A percentile compares a stretch with the other conserved stretches of the same genome.
phyloP scores from a whole-genome alignment of 2,113 vertebrate species.

The Phoenicopterus ruber region DNA sequence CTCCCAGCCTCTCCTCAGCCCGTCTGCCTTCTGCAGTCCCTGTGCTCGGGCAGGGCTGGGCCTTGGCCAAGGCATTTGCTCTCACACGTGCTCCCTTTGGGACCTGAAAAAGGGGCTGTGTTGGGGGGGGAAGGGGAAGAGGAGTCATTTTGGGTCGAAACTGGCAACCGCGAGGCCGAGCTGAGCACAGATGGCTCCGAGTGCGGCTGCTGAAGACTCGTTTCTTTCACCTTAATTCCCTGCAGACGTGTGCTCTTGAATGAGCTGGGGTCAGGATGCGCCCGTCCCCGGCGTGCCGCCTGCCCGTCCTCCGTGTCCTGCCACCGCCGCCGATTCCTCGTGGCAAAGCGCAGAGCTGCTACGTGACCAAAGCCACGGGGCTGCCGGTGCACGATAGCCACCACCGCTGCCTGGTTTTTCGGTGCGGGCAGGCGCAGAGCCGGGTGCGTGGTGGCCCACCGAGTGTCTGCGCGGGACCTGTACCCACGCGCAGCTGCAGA shows the following conservation, averaged over 20 bases:
- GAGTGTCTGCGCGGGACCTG: no score
- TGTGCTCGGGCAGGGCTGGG: not conserved
- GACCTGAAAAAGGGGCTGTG: not conserved
- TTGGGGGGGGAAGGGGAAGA: not conserved
- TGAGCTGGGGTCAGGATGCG: fast-evolving
- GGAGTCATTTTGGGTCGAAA: not conserved
- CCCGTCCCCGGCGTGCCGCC: not conserved
- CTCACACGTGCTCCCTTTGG: not conserved
- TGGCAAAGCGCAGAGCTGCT: not conserved
- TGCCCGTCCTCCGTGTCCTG: not conserved
- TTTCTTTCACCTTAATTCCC: not conserved
- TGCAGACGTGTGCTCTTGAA: fast-evolving
- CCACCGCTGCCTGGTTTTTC: fast-evolving
- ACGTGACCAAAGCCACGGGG: fast-evolving
- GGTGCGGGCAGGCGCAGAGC: fast-evolving
- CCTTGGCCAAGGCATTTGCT: not conserved
- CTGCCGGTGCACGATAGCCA: fast-evolving
- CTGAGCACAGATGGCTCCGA: not conserved
- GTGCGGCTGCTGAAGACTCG: not conserved
- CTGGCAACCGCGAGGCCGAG: not conserved
- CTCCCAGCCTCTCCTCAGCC: not conserved
- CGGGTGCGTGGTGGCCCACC: fast-evolving
- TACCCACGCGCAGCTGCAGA: not conserved
- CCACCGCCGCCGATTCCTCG: fast-evolving
- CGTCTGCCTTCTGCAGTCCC: no score